phyloP scores from a whole-genome alignment of 2,888 invertebrate genomes.

The Congeria kusceri region DNA sequence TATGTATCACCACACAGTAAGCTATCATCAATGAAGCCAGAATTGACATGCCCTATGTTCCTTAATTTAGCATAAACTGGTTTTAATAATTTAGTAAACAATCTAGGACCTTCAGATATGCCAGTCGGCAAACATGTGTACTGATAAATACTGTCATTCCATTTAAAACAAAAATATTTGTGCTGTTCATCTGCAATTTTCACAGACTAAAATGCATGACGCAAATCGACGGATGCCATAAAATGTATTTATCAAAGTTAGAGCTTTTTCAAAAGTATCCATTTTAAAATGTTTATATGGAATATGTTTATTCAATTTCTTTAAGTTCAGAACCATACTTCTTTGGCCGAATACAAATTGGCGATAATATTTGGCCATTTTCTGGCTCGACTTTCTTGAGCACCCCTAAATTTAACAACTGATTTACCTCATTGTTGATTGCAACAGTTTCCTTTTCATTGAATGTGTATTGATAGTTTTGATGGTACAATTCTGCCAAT shows the following conservation, averaged over 20 bases:
- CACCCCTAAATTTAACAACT: conserved; percentile 17
- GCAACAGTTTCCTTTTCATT: conserved; percentile 8
- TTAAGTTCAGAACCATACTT: conserved; percentile 43
- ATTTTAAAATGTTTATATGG: too few relatives aligned
- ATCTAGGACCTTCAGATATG: conserved; percentile 33
- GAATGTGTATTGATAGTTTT: conserved; percentile 7
- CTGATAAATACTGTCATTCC: conserved; percentile 41
- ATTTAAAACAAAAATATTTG: conserved; percentile 49
- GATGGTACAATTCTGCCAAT: neutral
- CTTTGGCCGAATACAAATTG: conserved; percentile 36
- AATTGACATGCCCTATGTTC: conserved; percentile 18
- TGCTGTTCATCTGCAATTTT: conserved; percentile 27
- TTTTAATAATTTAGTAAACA: conserved; percentile 57
- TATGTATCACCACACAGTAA: conserved; percentile 12
- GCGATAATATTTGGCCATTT: too few relatives aligned
- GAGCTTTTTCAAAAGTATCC: conserved; percentile 35
- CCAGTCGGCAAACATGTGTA: conserved; percentile 52
- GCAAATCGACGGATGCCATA: conserved; percentile 43
- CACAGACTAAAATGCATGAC: conserved; percentile 52
- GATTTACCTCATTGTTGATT: conserved; percentile 25
- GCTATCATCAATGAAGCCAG: conserved; percentile 57
- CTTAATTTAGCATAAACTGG: conserved; percentile 51
- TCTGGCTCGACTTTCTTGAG: conserved; percentile 8
- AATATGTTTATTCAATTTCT: too few relatives aligned
- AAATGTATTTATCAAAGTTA: conserved; percentile 10